Conservation (phyloP, 2,113 vertebrate species). For the Eidolon helvum region DNA sequence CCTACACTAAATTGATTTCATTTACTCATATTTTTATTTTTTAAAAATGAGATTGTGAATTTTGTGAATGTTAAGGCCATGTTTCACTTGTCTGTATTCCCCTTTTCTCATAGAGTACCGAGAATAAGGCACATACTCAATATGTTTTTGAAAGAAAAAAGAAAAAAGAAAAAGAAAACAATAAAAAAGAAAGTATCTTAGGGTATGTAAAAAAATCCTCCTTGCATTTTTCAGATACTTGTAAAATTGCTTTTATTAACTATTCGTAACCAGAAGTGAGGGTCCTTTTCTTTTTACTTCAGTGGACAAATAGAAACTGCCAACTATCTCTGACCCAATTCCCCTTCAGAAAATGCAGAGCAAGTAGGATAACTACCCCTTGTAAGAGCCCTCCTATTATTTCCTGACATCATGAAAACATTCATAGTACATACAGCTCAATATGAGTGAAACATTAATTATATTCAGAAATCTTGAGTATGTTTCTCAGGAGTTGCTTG, state of each 20-base stretch:
- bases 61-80: background rate
- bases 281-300: background rate
- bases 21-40: background rate
- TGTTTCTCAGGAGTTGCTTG: constrained; percentile 45
- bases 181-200: background rate
- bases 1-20: background rate
- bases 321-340: background rate
- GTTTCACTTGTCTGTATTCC: background rate
- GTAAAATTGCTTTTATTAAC: background rate
- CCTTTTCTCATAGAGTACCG: background rate
- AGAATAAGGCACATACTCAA: background rate
- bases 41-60: background rate
- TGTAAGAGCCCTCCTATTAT: background rate
- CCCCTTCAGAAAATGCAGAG: constrained; percentile 9
- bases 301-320: background rate
- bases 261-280: background rate
- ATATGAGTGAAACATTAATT: constrained; percentile 36
- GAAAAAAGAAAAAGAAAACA: background rate
- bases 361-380: background rate
- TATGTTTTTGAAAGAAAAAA: background rate
- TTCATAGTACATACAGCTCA: background rate
- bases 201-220: background rate
- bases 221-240: background rate
- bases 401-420: constrained; percentile 30
- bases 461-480: constrained; percentile 22